Percentiles rank a stretch among this genome's conserved stretches.
Evolutionary conservation across 2,888 invertebrate species (phyloP).

Genomic region (Hypsopygia costalis): DNA sequence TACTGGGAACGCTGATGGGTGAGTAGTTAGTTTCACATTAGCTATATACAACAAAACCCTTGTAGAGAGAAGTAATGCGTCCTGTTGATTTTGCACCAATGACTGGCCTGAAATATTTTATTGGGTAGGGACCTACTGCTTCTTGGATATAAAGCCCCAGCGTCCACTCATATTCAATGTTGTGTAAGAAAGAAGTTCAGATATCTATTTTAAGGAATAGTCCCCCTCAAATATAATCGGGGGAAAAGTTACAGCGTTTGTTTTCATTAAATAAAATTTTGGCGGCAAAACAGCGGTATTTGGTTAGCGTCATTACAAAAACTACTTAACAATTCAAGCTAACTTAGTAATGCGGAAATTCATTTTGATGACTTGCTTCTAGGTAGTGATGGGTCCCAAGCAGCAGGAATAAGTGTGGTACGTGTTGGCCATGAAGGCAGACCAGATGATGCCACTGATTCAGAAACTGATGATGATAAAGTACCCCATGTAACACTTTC

Average conservation of each 20-base stretch:
- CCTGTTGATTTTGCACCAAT: too few relatives aligned
- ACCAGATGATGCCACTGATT: slow-evolving; percentile 79
- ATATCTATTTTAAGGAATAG: too few relatives aligned
- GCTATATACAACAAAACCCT: too few relatives aligned
- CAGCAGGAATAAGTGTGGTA: slow-evolving; percentile 82
- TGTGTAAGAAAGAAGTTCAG: too few relatives aligned
- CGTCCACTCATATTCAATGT: too few relatives aligned
- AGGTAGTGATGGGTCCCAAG: slow-evolving; percentile 77
- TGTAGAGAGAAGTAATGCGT: too few relatives aligned
- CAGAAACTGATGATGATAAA: slow-evolving; percentile 80
- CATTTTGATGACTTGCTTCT: slow-evolving; percentile 10
- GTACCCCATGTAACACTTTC: slow-evolving; percentile 83
- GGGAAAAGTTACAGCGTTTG: too few relatives aligned
- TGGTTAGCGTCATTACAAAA: not conserved
- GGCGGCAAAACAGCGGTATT: slow-evolving; percentile 21
- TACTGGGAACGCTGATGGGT: slow-evolving; percentile 90
- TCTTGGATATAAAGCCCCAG: too few relatives aligned
- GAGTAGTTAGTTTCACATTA: slow-evolving; percentile 29
- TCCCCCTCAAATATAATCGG: too few relatives aligned
- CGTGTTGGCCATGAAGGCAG: slow-evolving; percentile 76
- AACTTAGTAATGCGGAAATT: too few relatives aligned
- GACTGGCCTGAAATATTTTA: too few relatives aligned
- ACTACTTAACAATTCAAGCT: slow-evolving; percentile 3
- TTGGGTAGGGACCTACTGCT: too few relatives aligned
- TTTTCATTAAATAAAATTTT: slow-evolving; percentile 13